Evolutionary conservation across 1,140 invertebrate species (phyloP).

Genomic region (Sycophila sp.): DNA sequence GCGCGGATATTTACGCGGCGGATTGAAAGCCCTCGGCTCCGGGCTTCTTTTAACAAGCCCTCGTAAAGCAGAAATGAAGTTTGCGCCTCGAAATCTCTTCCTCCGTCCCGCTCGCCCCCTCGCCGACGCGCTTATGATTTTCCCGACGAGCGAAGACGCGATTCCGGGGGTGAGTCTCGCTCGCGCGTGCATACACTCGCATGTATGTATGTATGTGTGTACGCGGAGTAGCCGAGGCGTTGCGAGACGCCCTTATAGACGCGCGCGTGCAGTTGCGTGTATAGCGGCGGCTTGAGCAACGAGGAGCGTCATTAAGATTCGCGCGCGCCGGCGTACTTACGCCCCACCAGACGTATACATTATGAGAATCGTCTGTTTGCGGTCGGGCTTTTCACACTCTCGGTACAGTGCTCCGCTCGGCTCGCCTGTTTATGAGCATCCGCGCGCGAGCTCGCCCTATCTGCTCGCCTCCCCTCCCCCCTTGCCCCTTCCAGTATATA

Average conservation of each 20-base stretch:
- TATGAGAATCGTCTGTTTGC: conserved; percentile 8
- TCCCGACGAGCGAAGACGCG: too few species aligned
- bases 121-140: too few species aligned
- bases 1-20: conserved; percentile 16
- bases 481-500: too few species aligned
- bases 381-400: conserved; percentile 4
- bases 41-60: not conserved
- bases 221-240: too few species aligned
- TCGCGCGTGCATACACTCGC: not conserved
- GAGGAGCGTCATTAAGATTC: conserved; percentile 8
- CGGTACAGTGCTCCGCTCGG: too few species aligned
- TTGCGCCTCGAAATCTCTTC: not conserved
- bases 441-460: too few species aligned
- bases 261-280: too few species aligned
- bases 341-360: not conserved
- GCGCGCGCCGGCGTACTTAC: not conserved
- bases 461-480: too few species aligned
- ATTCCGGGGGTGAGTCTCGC: not conserved
- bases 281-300: not conserved
- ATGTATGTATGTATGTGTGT: not conserved
- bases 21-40: conserved; percentile 13
- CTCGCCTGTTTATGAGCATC: too few species aligned
- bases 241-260: too few species aligned
- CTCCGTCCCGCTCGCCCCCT: not conserved
- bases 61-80: conserved; percentile 1